Evolutionary conservation across 2,113 vertebrate genomes (phyloP), one percentile per base, ranked within the genome.

Genomic region (Megaleporinus macrocephalus): DNA sequence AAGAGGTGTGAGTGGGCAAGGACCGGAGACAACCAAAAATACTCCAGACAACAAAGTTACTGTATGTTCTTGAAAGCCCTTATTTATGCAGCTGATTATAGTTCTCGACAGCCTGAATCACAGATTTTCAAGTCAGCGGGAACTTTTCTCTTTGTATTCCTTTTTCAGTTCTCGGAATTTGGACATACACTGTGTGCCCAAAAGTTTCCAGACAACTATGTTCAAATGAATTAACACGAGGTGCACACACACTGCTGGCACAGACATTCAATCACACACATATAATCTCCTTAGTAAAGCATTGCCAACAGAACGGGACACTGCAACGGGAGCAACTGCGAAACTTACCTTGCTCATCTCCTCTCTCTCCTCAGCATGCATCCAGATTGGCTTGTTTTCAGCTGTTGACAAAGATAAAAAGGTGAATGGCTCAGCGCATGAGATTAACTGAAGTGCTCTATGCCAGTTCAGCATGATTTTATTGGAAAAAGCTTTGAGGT

Each of bases 301-400:
- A n/a, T n/a, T n/a, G n/a, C n/a, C n/a, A n/a, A n/a, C n/a, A n/a
- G n/a, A n/a, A n/a, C n/a, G n/a, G n/a, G n/a, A n/a, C n/a, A n/a
- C n/a, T n/a, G n/a, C n/a, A n/a, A n/a, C n/a, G n/a, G n/a, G n/a
- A n/a, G n/a, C n/a, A n/a, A n/a, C n/a, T n/a, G n/a, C 76, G 36
- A 26, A 36, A 51, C 16, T 95, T 88, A 99, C 97, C 95, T 96
- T 98, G 93, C 97, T 99, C 96, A 98, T 96, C 88, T 98, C 97
- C 86, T 99, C 98, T 81, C 97, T 94, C 85, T 98, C 97, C 86
- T 98, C 97, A 0, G 97, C 97, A 0, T 98, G 97, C 97, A 98
- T 98, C 97, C 97, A 99, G 91, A 99, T 98, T 16, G 97, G 98
- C 84, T 98, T 99, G 94, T 99, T 97, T 76, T 98, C 95, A 88